phyloP scores from a whole-genome alignment of 2,113 vertebrate genomes.

The Echinops telfairi region DNA sequence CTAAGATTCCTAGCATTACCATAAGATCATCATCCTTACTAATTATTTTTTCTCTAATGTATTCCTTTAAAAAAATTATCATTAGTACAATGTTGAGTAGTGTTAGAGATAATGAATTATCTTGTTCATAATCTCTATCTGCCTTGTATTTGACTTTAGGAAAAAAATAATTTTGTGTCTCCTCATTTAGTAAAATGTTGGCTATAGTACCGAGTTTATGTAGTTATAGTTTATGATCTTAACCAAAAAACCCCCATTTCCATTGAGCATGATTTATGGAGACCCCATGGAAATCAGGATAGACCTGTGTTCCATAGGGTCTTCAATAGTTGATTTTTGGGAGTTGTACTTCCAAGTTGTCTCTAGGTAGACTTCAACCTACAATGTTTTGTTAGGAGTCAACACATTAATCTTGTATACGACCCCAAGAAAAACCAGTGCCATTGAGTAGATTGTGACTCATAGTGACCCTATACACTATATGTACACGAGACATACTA shows the following conservation, averaged over 20 bases:
- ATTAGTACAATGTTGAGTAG: background rate
- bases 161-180: background rate
- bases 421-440: background rate
- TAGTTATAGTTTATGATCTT: background rate
- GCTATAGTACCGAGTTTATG: background rate
- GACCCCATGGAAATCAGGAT: background rate
- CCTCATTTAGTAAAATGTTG: background rate
- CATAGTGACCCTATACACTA: no score
- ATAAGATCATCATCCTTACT: background rate
- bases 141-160: background rate
- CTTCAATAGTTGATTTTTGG: background rate
- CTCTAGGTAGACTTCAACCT: background rate
- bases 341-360: background rate
- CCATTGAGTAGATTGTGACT: no score
- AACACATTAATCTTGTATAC: background rate
- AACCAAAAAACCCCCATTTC: background rate
- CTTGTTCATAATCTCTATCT: no score
- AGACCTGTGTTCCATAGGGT: background rate
- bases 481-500: no score
- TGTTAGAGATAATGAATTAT: background rate
- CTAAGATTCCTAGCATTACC: background rate
- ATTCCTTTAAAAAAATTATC: no score
- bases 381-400: background rate
- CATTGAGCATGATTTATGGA: background rate
- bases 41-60: background rate